Evolutionary conservation across 2,797 vertebrate species (phyloP), one percentile per base, ranked within the genome.

Genomic region (Gobio occitaniae): DNA sequence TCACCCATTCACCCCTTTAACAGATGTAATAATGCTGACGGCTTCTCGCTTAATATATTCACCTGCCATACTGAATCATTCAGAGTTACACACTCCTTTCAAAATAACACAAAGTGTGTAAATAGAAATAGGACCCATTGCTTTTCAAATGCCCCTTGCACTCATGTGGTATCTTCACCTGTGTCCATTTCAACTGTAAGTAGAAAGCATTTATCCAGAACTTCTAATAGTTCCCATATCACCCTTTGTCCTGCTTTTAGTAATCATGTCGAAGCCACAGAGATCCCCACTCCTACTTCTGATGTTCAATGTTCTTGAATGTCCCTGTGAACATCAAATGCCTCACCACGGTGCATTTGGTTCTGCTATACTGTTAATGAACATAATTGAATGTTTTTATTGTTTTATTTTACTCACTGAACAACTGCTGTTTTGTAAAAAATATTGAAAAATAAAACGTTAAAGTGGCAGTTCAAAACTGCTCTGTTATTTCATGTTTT

Each of bases 371-470:
- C 86, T 86, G 83, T 90, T 86, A 83, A 69, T 87, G 83, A 91
- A 86, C 89, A 89, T 90, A 89, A 86, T 90, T 93, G 90, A 93
- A 93, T 93, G 91, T 94, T 93, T 90, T 84, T 32, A 32, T 32
- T 87, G 12, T 48, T 71, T 74, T 68, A 11, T 48, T 66, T 80
- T 41, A 44, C n/a, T 78, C 72, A 48, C 50, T 86, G 80, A 25
- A 90, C 85, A 93, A 94, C 92, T 94, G 91, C 91, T 94, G 91
- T 90, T 92, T 90, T 91, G 88, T 91, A 90, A 85, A 25, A 87
- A 70, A 82, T 48, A 47, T 80, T 85, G 63, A 75, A 86, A 80
- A 87, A 80, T 76, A 85, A 86, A 88, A 90, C 65, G 88, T 88
- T 87, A 36, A 89, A 91, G 91, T 80, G 86, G 92, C 85, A 13